These are phyloP conservation scores for Batillaria attramentaria DNA, from an alignment of 1,140 invertebrate species.

Conservation along the genomic window DNA sequence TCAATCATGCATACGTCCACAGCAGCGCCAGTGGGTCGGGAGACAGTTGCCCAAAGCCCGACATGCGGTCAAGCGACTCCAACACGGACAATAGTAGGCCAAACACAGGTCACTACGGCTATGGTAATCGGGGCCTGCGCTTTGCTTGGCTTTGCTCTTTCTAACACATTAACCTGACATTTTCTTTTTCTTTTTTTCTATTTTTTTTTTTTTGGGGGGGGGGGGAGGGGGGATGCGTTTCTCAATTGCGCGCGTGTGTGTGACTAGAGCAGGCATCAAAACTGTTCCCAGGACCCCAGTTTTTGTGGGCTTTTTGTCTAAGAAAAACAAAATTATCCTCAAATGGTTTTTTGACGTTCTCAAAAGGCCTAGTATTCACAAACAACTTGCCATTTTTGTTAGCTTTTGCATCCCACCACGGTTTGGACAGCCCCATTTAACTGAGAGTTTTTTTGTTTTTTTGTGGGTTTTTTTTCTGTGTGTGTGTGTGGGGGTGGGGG, in stretches of 20 bases:
- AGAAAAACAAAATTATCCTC: background rate
- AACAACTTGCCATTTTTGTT: no score
- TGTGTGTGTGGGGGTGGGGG: no score
- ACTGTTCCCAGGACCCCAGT: no score
- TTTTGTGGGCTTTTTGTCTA: no score
- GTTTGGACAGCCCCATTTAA: no score
- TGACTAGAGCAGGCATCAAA: no score
- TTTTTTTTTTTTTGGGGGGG: no score
- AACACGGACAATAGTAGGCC: slow-evolving; percentile 68
- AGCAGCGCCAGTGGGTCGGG: slow-evolving; percentile 68
- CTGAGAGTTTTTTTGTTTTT: no score
- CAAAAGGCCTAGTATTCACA: background rate
- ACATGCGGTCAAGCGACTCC: slow-evolving; percentile 65
- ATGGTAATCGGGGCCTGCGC: slow-evolving; percentile 28
- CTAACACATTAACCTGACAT: background rate
- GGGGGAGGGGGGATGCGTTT: no score
- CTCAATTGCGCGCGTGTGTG: no score
- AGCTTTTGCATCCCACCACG: no score
- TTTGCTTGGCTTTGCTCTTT: slow-evolving; percentile 14
- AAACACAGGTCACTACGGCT: slow-evolving; percentile 59
- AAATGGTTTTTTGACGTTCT: background rate
- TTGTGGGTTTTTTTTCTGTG: no score
- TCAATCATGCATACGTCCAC: slow-evolving; percentile 61
- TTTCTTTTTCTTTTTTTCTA: background rate
- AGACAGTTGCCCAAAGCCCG: slow-evolving; percentile 68